Percentiles rank a stretch among this genome's conserved stretches.
Conservation (phyloP, 2,113 vertebrate genomes). For the Pluvianellus socialis region DNA sequence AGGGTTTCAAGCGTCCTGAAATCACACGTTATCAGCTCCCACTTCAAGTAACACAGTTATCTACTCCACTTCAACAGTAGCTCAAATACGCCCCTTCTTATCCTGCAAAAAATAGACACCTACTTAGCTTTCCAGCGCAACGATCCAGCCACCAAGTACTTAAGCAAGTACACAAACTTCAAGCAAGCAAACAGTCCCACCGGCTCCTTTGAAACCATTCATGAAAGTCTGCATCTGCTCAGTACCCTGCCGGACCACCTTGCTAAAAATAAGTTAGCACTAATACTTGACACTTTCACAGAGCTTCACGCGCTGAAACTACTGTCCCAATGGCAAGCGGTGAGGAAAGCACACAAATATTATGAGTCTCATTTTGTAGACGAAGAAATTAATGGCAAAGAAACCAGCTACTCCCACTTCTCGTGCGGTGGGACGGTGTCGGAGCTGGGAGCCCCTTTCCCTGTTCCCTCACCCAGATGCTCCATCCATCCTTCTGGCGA, state of each 20-base stretch:
- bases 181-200: background rate
- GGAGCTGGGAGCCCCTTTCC: background rate
- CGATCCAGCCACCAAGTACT: background rate
- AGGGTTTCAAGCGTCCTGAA: conserved; percentile 36
- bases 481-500: background rate
- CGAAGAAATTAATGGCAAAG: background rate
- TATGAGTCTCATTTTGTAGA: background rate
- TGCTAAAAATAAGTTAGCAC: background rate
- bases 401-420: background rate
- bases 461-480: background rate
- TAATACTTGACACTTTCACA: background rate
- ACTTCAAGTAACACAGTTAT: conserved; percentile 29
- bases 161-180: background rate
- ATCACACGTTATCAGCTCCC: conserved; percentile 41
- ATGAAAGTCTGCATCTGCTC: background rate
- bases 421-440: fast-evolving
- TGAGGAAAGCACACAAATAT: background rate
- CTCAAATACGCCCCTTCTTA: conserved; percentile 36
- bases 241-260: background rate
- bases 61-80: conserved; percentile 26
- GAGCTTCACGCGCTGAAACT: background rate
- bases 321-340: background rate
- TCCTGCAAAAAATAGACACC: conserved; percentile 43
- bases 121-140: background rate
- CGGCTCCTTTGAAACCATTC: background rate